Percentiles rank a stretch among this genome's conserved stretches.
Evolutionary conservation across 2,113 vertebrate species (phyloP).

Genomic region (Eurystomus gularis): DNA sequence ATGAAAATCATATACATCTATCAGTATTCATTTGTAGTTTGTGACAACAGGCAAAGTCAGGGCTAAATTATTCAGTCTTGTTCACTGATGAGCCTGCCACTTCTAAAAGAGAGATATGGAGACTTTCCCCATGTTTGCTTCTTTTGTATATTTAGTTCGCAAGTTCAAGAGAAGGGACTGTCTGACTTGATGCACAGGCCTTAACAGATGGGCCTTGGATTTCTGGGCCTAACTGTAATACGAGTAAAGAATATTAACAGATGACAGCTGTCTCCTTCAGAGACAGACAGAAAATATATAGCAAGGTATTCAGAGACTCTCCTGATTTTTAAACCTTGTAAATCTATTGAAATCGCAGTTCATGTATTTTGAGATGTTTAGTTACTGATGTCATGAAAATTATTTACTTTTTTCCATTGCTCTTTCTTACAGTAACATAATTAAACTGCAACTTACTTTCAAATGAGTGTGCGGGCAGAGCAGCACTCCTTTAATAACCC

Average conservation of each 20-base stretch:
- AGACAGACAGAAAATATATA: not conserved
- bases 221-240: not conserved
- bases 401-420: not conserved
- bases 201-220: not conserved
- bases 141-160: not conserved
- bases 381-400: not conserved
- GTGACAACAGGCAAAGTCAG: not conserved
- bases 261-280: not conserved
- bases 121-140: not conserved
- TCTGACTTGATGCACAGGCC: not conserved
- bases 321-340: not conserved
- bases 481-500: constrained; percentile 88
- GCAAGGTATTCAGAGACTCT: not conserved
- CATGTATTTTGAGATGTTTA: not conserved
- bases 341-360: not conserved
- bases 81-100: not conserved
- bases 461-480: constrained; percentile 88
- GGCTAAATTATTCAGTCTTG: not conserved
- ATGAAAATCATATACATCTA: not conserved
- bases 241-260: not conserved
- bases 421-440: not conserved
- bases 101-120: not conserved
- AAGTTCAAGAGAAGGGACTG: not conserved
- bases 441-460: constrained; percentile 75
- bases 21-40: not conserved